These are phyloP conservation scores for Hyles euphorbiae DNA, from an alignment of 1,140 invertebrate species.

Conservation along the genomic window DNA sequence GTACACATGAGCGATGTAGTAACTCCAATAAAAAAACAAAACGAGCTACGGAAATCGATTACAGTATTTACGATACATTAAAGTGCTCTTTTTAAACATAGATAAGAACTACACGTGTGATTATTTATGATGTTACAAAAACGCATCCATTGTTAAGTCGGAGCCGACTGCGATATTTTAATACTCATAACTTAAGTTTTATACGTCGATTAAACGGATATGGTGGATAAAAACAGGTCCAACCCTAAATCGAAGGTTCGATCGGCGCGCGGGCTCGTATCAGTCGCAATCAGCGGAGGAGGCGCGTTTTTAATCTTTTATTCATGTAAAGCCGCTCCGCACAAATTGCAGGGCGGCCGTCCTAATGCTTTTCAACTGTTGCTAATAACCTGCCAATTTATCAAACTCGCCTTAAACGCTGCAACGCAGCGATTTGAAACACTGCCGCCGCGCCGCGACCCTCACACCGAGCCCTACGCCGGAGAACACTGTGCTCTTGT, in stretches of 20 bases:
- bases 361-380: conserved; percentile 74
- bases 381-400: conserved; percentile 74
- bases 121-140: no score
- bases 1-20: no score
- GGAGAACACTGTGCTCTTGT: conserved; percentile 7
- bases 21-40: no score
- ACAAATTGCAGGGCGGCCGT: conserved; percentile 67
- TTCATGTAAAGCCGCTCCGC: conserved; percentile 56
- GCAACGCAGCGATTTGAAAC: conserved; percentile 19
- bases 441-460: no score
- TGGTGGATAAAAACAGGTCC: conserved; percentile 34
- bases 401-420: conserved; percentile 56
- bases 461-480: no score
- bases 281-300: conserved; percentile 50
- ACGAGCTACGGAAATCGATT: no score
- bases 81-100: no score
- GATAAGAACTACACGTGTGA: no score
- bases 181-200: conserved; percentile 35
- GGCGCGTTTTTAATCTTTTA: conserved; percentile 67
- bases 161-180: conserved; percentile 12
- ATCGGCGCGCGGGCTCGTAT: conserved; percentile 44
- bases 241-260: conserved; percentile 41
- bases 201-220: conserved; percentile 41
- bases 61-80: no score
- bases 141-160: no score